Percentiles rank a stretch among this genome's conserved stretches.
Conservation (phyloP, 1,140 invertebrate species). For the Neotoxoptera formosana region DNA sequence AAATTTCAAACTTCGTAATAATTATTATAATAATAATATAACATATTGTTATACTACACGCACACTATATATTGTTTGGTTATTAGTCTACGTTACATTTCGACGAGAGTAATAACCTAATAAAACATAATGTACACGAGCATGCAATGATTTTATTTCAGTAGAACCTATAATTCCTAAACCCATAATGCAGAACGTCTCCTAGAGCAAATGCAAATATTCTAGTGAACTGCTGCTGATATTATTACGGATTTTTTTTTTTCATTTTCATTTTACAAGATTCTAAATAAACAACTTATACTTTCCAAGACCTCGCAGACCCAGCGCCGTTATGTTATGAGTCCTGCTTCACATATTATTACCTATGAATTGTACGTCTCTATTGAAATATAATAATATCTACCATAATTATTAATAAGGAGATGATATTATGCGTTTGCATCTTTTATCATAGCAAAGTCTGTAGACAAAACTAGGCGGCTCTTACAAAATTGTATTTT, state of each 20-base stretch:
- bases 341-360: not conserved
- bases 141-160: not conserved
- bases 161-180: not conserved
- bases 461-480: not conserved
- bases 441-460: too few relatives aligned
- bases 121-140: not conserved
- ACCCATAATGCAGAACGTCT: not conserved
- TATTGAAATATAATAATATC: not conserved
- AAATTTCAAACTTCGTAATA: conserved; percentile 19
- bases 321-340: not conserved
- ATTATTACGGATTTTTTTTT: not conserved
- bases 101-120: not conserved
- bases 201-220: not conserved
- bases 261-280: not conserved
- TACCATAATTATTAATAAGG: not conserved
- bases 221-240: not conserved
- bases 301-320: not conserved
- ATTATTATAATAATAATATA: not conserved
- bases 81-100: not conserved
- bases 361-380: not conserved
- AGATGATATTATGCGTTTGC: not conserved
- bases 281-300: not conserved
- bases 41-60: not conserved
- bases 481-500: not conserved
- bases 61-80: not conserved